phyloP scores from a whole-genome alignment of 2,888 invertebrate species.

The Chalcosyrphus nemorum region DNA sequence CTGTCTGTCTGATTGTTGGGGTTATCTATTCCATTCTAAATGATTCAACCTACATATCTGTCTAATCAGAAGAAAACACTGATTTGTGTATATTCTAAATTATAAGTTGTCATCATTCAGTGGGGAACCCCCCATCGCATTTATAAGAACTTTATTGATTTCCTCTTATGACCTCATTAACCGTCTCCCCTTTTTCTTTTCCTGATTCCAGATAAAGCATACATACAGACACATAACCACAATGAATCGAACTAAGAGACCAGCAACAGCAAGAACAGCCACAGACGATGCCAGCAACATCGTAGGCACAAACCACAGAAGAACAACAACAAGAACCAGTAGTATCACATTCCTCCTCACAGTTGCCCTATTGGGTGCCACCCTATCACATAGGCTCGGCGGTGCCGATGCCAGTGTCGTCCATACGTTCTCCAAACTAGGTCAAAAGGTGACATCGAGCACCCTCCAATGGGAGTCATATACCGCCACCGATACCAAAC shows the following conservation, averaged over 20 bases:
- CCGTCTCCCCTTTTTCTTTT: background rate
- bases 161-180: constrained; percentile 27
- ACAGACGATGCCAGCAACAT: background rate
- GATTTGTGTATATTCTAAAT: background rate
- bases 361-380: constrained; percentile 28
- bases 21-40: no score
- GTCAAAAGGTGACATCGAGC: constrained; percentile 90
- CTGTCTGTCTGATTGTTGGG: no score
- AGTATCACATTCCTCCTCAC: constrained; percentile 22
- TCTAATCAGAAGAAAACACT: background rate
- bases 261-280: constrained; percentile 40
- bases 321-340: background rate
- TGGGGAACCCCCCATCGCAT: no score
- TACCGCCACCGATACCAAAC: constrained; percentile 81
- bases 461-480: constrained; percentile 89
- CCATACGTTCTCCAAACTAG: constrained; percentile 80
- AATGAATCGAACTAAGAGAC: constrained; percentile 51
- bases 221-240: constrained; percentile 4
- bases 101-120: background rate
- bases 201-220: constrained; percentile 58
- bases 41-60: background rate
- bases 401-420: constrained; percentile 74
- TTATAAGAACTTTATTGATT: constrained; percentile 42
- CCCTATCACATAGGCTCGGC: constrained; percentile 10
- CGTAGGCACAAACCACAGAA: constrained; percentile 12